Percentiles rank a stretch among this genome's conserved stretches.
These are phyloP conservation scores for Eospalax fontanierii DNA, from an alignment of 2,797 vertebrate genomes.

Conservation along the genomic window DNA sequence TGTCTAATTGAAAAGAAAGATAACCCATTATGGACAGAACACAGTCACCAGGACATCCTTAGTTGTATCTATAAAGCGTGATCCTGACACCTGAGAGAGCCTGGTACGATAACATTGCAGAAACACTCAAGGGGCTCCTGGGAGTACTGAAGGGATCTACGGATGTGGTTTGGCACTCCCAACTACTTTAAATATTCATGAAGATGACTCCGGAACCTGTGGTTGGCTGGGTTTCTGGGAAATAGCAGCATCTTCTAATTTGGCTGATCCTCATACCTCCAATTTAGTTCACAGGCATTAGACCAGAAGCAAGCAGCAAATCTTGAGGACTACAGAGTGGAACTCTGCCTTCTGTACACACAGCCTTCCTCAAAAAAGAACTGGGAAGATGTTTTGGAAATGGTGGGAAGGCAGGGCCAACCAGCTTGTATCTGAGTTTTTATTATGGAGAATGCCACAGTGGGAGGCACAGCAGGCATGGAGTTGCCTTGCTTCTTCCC, in stretches of 20 bases:
- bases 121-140: no score
- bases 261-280: neutral
- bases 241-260: neutral
- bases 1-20: neutral
- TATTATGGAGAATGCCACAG: no score
- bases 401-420: no score
- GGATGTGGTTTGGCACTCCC: neutral
- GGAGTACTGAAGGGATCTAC: neutral
- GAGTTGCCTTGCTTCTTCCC: no score
- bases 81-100: neutral
- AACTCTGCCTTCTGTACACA: neutral
- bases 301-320: neutral
- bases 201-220: neutral
- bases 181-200: neutral
- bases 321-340: neutral
- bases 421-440: no score
- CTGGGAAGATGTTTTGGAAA: no score
- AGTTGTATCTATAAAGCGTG: neutral
- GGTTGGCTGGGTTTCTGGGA: neutral
- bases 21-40: neutral
- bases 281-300: neutral
- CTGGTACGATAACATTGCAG: neutral
- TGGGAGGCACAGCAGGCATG: no score
- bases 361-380: no score
- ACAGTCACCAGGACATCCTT: neutral